phyloP scores from a whole-genome alignment of 2,797 vertebrate species.

The Anisognathus igniventris region DNA sequence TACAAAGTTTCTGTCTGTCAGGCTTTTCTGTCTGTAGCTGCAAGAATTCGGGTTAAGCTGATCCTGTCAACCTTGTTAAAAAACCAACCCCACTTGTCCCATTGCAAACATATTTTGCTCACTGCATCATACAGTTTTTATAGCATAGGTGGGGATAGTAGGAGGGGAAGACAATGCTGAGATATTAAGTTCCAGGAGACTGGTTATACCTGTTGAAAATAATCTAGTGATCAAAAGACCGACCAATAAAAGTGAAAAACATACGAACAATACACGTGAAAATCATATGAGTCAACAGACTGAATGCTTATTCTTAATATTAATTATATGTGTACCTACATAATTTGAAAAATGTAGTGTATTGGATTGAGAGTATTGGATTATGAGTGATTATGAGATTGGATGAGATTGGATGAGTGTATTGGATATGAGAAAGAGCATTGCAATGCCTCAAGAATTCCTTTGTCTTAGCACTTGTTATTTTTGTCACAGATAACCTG shows the following conservation, averaged over 20 bases:
- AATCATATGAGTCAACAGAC: not conserved
- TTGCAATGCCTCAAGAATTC: not conserved
- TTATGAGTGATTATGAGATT: not conserved
- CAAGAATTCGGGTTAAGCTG: rapidly evolving
- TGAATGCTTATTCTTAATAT: not conserved
- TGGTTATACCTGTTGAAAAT: constrained; percentile 16
- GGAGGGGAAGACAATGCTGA: not conserved
- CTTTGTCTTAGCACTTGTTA: not conserved
- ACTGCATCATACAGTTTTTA: not conserved
- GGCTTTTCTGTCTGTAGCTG: not conserved
- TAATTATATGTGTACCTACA: not conserved
- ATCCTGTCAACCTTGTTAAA: not conserved
- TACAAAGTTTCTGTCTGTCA: not conserved
- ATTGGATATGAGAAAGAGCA: not conserved
- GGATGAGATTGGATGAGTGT: not conserved
- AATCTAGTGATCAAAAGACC: not conserved
- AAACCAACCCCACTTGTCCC: not conserved
- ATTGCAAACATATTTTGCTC: constrained; percentile 2
- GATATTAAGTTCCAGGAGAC: not conserved
- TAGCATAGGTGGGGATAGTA: not conserved
- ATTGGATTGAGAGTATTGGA: not conserved
- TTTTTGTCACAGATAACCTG: not conserved
- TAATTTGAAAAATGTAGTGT: not conserved
- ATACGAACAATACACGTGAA: not conserved
- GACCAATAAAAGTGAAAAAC: not conserved